Percentiles rank a stretch among this genome's conserved stretches.
These are phyloP conservation scores for Eueides isabella DNA, from an alignment of 1,140 invertebrate genomes.

Conservation along the genomic window DNA sequence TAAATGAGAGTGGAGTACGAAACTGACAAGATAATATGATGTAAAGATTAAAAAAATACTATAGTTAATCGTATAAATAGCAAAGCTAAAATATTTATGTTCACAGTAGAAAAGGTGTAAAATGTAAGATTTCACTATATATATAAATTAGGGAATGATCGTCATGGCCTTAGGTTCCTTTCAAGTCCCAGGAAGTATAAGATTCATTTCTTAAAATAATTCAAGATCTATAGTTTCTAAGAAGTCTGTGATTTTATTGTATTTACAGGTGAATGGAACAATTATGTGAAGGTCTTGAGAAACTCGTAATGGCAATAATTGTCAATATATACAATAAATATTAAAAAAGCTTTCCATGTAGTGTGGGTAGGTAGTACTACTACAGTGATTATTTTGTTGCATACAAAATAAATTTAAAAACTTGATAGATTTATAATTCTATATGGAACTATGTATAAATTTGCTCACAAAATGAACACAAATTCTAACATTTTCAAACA, in stretches of 20 bases:
- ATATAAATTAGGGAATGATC: too few relatives aligned
- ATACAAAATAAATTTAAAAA: neutral
- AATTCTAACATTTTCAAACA: slow-evolving; percentile 6
- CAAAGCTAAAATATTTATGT: too few relatives aligned
- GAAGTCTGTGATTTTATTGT: slow-evolving; percentile 33
- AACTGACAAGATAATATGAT: too few relatives aligned
- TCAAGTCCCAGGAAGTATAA: neutral
- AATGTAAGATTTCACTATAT: too few relatives aligned
- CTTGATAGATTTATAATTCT: neutral
- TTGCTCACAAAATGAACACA: neutral
- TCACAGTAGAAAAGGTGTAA: too few relatives aligned
- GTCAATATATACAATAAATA: slow-evolving; percentile 1
- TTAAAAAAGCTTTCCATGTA: neutral
- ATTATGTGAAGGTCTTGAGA: slow-evolving; percentile 34
- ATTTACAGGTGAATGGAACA: slow-evolving; percentile 33
- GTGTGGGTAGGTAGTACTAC: too few relatives aligned
- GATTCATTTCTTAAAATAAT: slow-evolving; percentile 30
- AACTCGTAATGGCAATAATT: slow-evolving; percentile 11
- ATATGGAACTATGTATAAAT: neutral
- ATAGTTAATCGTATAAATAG: too few relatives aligned
- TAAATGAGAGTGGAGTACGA: too few relatives aligned
- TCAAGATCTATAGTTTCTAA: slow-evolving; percentile 36
- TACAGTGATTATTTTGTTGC: too few relatives aligned
- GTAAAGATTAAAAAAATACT: too few relatives aligned
- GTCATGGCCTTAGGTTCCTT: too few relatives aligned